phyloP scores from a whole-genome alignment of 2,113 vertebrate genomes.

The Cnemophilus loriae region DNA sequence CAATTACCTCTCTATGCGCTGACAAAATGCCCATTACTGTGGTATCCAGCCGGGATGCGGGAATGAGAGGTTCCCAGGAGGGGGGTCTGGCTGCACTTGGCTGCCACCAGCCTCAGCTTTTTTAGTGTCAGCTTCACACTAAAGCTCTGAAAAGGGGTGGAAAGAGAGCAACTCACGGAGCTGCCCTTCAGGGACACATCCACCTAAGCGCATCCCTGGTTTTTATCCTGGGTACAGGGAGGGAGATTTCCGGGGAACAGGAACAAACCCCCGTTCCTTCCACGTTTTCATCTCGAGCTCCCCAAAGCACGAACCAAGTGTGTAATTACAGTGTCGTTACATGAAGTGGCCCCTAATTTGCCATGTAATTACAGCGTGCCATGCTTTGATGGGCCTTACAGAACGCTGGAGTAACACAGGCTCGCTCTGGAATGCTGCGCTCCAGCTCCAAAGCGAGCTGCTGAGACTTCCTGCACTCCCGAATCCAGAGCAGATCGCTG shows the following conservation, averaged over 20 bases:
- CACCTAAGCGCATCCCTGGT: background rate
- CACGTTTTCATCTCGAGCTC: background rate
- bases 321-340: background rate
- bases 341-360: background rate
- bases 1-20: conserved; percentile 1
- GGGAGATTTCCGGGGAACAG: background rate
- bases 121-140: background rate
- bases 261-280: background rate
- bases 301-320: background rate
- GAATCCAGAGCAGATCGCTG: background rate
- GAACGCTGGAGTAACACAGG: background rate
- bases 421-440: background rate
- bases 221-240: background rate
- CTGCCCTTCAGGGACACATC: background rate
- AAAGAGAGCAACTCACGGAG: background rate
- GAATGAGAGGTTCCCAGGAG: background rate
- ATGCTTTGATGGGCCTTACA: background rate
- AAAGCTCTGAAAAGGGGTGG: background rate
- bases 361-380: background rate
- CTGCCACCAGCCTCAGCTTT: background rate
- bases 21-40: conserved; percentile 39
- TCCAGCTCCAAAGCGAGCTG: background rate
- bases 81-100: background rate
- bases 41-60: conserved; percentile 32
- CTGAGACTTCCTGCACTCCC: background rate